Evolutionary conservation across 2,113 vertebrate genomes (phyloP), one percentile per base, ranked within the genome.

Genomic region (Sceloporus undulatus): DNA sequence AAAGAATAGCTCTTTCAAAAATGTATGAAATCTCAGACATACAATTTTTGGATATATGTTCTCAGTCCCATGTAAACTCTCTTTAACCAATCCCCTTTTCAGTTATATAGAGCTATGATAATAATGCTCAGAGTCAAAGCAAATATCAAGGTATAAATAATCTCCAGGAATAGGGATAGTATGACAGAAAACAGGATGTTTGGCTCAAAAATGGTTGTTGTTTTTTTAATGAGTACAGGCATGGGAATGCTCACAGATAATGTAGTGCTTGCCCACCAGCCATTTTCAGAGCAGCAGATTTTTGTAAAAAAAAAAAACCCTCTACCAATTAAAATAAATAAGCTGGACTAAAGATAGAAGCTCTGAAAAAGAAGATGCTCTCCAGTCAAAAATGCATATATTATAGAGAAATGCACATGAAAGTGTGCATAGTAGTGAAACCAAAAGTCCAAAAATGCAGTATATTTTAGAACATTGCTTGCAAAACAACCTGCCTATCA

Each of bases 1-100:
- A 86, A 92, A 77, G 27, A 11, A 7, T n/a, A 68, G 65, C 77
- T 88, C 62, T 85, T 93, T 74, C 42, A 86, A 78, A n/a, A 59
- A 8, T 27, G n/a, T 14, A 59, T 74, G 75, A 82, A 85, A 82
- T 56, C 90, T 0, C 14, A 1, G 80, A 81, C 59, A 1, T 0
- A 7, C 0, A 2, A 40, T 1, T 1, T 62, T 59, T 14, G 73
- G 52, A 1, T 14, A 40, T 1, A 3, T 13, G 18, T 23, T 77
- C 48, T 74, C 66, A 0, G 8, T 14, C 40, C 59, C 59, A 62
- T 62, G 18, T 81, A 76, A 42, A 5, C 2, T 19, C 38, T 14
- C 1, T 54, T 68, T 14, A 42, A 74, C 18, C 11, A 0, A 29
- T 75, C n/a, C 27, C 40, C 70, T 84, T 38, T 2, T 3, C 34